Base-by-base conservation (phyloP, 2,888 invertebrate genomes). In the Leptodirus hochenwartii region DNA sequence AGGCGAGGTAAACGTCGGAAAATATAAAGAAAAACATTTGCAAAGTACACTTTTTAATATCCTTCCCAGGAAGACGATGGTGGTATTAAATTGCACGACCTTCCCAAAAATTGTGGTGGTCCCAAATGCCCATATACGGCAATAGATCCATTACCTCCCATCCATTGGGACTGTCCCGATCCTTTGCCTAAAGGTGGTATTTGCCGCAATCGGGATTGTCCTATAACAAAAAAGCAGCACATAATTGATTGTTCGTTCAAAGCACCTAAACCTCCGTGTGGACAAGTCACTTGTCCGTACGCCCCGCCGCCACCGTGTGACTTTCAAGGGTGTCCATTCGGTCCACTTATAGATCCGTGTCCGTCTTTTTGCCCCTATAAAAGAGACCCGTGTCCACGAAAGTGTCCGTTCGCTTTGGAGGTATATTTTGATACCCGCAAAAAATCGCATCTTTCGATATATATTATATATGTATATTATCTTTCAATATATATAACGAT, bases 151-250 rank as follows among this genome's bases (percentile, higher is more conserved):
- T 33, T 53, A 4, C 51, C 50, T 1, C 54, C 55, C 3, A 55
- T 55, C 27, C 55, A 55, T 35, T 55, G 55, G 55, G 55, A 55
- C 29, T 55, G 55, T 38, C 55, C 55, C 1, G 54, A 54, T 32
- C 54, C 55, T 1, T 39, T 55, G 20, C 55, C 55, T 1, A 42
- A 47, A 38, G 54, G 50, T 2, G 39, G 43, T 4, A 20, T 20
- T 8, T 55, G 55, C 32, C 44, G 40, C 35, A 55, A 55, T 37
- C 48, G 50, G 1, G 42, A 51, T 26, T 55, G 55, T 38, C 55
- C 55, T 2, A 29, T 41, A 45, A 29, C 36, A 5, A 41, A 35
- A 25, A 37, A 39, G 8, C 42, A 41, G 32, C 41, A 42, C 20
- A 33, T 50, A 22, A 34, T 39, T 3, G 37, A 37, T 17, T 46